Evolutionary conservation across 2,888 invertebrate species (phyloP).

Genomic region (Drosophila hamatofila): DNA sequence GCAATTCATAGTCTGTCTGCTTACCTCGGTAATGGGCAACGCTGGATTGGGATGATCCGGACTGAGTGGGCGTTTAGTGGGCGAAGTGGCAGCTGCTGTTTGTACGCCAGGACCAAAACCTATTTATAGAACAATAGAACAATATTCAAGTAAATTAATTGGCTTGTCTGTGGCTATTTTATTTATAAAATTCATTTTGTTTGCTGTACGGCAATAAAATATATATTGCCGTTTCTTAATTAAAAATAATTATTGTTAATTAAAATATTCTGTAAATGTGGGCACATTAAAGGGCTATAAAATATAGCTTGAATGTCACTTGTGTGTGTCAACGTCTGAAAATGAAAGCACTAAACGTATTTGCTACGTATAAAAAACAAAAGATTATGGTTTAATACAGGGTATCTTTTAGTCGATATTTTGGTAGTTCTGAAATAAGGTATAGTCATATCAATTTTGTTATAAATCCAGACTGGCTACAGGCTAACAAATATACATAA

Average conservation of each 20-base stretch:
- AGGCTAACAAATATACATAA: too few relatives aligned
- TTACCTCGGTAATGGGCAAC: slow-evolving; percentile 88
- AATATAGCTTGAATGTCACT: not conserved
- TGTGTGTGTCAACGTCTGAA: not conserved
- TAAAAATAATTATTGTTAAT: slow-evolving; percentile 19
- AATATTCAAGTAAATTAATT: slow-evolving; percentile 8
- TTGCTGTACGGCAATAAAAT: not conserved
- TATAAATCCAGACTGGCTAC: too few relatives aligned
- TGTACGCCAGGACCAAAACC: slow-evolving; percentile 87
- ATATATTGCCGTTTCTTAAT: slow-evolving; percentile 24
- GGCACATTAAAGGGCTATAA: not conserved
- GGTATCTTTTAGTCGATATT: not conserved
- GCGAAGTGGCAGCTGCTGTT: slow-evolving; percentile 85
- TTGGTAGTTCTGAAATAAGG: too few relatives aligned
- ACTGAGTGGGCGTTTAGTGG: slow-evolving; percentile 87
- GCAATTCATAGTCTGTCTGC: slow-evolving; percentile 28
- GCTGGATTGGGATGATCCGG: slow-evolving; percentile 89
- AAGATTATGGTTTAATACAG: not conserved
- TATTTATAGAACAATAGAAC: slow-evolving; percentile 56
- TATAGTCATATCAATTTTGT: too few relatives aligned
- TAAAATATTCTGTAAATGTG: not conserved
- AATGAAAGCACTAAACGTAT: too few relatives aligned
- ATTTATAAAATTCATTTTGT: not conserved
- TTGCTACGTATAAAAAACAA: accelerated
- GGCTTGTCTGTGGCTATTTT: slow-evolving; percentile 12